A percentile compares a stretch with the other conserved stretches of the same genome.
phyloP scores from a whole-genome alignment of 2,113 vertebrate species.

The Gambusia affinis region DNA sequence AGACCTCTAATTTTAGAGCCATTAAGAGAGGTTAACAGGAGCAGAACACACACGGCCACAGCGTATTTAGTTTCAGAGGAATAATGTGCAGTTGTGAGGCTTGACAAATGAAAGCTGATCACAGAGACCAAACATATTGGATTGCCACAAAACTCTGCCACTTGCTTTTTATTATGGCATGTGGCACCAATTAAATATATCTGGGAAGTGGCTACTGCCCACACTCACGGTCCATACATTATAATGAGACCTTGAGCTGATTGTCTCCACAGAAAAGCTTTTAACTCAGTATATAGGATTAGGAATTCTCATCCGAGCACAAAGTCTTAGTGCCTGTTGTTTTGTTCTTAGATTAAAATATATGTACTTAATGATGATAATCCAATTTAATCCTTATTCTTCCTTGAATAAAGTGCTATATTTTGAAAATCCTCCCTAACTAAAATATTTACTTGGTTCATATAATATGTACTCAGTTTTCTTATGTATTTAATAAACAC shows the following conservation, averaged over 20 bases:
- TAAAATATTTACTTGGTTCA: neutral
- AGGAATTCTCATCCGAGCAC: constrained; percentile 26
- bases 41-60: constrained; percentile 49
- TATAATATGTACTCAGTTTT: neutral
- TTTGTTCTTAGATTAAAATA: constrained; percentile 22
- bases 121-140: constrained; percentile 30
- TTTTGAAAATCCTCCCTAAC: constrained; percentile 1
- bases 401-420: constrained; percentile 10
- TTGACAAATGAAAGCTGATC: constrained; percentile 53
- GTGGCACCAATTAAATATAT: constrained; percentile 50
- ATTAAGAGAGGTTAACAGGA: constrained; percentile 73
- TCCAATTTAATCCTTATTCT: constrained; percentile 17
- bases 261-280: constrained; percentile 47
- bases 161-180: constrained; percentile 32
- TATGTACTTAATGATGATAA: constrained; percentile 9
- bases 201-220: constrained; percentile 36
- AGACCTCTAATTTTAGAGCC: constrained; percentile 76
- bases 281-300: constrained; percentile 34
- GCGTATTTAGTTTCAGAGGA: constrained; percentile 56
- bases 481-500: neutral
- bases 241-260: constrained; percentile 45
- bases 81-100: constrained; percentile 51
- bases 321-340: constrained; percentile 31
- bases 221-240: constrained; percentile 18
- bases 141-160: constrained; percentile 44